Evolutionary conservation across 2,888 invertebrate species (phyloP).

Genomic region (Nipponacmea schrenckii): DNA sequence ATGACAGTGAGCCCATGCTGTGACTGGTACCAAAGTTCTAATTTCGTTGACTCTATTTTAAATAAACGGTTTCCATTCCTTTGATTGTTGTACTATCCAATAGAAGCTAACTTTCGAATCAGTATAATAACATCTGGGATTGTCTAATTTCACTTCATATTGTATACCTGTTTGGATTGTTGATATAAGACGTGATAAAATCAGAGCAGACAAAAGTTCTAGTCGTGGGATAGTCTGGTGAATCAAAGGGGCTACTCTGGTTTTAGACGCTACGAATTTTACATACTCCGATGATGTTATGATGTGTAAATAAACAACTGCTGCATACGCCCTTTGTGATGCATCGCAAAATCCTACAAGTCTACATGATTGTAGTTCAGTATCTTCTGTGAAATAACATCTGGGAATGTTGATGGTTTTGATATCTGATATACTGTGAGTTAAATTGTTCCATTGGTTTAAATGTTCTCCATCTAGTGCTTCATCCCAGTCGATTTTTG

Average conservation of each 20-base stretch:
- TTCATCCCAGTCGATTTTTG: not conserved
- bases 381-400: not conserved
- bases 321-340: not conserved
- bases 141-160: not conserved
- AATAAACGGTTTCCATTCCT: not conserved
- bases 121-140: not conserved
- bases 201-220: constrained; percentile 3
- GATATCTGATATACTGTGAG: not conserved
- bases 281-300: not conserved
- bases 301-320: not conserved
- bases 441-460: not conserved
- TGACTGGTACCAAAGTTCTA: not conserved
- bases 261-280: not conserved
- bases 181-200: not conserved
- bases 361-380: not conserved
- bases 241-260: not conserved
- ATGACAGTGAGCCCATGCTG: not conserved
- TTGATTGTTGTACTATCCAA: not conserved
- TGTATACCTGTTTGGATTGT: not conserved
- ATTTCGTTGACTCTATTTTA: not conserved
- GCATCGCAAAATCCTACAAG: constrained; percentile 2
- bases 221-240: not conserved
- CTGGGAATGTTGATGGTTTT: not conserved
- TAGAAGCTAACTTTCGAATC: not conserved
- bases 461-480: not conserved